phyloP scores from a whole-genome alignment of 2,113 vertebrate species.

The Ranitomeya variabilis region DNA sequence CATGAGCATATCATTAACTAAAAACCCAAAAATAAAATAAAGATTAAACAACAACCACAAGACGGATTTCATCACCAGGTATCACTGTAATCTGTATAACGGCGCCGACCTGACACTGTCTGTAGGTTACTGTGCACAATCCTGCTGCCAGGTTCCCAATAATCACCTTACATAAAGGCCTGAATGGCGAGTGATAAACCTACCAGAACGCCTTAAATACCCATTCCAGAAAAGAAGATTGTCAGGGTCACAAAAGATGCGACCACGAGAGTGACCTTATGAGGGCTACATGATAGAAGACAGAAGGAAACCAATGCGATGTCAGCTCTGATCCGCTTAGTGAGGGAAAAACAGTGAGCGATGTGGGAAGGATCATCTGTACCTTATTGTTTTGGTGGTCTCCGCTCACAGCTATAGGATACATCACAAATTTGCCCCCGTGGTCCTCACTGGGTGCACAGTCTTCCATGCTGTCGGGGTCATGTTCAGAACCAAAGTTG shows the following conservation, averaged over 20 bases:
- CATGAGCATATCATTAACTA: too few relatives aligned
- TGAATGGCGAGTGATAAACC: too few relatives aligned
- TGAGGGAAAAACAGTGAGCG: background rate
- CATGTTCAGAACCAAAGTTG: conserved; percentile 97
- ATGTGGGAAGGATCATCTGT: background rate
- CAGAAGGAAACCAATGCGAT: background rate
- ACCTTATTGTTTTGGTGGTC: conserved; percentile 98
- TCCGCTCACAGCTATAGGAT: conserved; percentile 97
- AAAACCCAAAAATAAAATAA: too few relatives aligned
- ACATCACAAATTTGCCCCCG: conserved; percentile 97
- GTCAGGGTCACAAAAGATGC: background rate
- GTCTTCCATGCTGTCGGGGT: conserved; percentile 84
- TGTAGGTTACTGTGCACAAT: too few relatives aligned
- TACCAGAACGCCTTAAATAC: too few relatives aligned
- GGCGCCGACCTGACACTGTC: too few relatives aligned
- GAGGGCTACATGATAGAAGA: background rate
- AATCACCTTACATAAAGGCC: too few relatives aligned
- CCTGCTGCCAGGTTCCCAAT: too few relatives aligned
- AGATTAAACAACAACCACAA: too few relatives aligned
- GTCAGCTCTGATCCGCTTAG: background rate
- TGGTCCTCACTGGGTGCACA: conserved; percentile 93
- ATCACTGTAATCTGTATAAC: too few relatives aligned
- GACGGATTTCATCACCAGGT: too few relatives aligned
- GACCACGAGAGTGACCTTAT: background rate
- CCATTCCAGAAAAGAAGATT: too few relatives aligned